Base-by-base conservation (phyloP, 2,888 invertebrate species). In the Lumbricus terrestris region DNA sequence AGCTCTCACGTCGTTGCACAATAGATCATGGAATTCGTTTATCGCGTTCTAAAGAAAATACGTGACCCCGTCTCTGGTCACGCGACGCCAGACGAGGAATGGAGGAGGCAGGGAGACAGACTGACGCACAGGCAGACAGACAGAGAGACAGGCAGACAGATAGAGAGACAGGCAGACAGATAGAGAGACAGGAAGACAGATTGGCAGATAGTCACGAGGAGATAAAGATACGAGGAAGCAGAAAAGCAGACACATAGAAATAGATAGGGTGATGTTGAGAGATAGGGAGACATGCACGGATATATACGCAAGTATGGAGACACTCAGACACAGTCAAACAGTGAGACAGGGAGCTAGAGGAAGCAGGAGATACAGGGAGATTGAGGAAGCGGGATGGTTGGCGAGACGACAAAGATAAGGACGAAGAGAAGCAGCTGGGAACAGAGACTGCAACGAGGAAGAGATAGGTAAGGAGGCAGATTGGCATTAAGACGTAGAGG, bases 1-100 rank as follows among this genome's bases (percentile, higher is more conserved):
- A 47, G 23, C 29, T 69, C 69, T n/a, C 69, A 69, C 69, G 69
- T 69, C 69, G 69, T 69, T n/a, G 69, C 69, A 69, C 69, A 69
- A 69, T 69, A n/a, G 69, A 69, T 69, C 69, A 69, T n/a, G 69
- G 69, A 69, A 69, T 69, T 69, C 69, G 69, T 69, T 69, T 69
- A 69, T 69, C 69, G 69, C 69, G 69, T 29, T 69, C n/a, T 69
- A 69, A 29, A 69, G 69, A 29, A 69, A 69, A 69, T 69, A 69
- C 69, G 69, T 69, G 69, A 69, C 69, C 69, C 11, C 69, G 69
- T 69, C 69, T 15, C 29, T 69, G 29, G 69, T 69, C 69, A 69
- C 69, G 69, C 29, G 11, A 69, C 2, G 69, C 29, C 69, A 69
- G 8, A 69, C 29, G 69, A 69, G n/a, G n/a, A n/a, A 69, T 8